Conservation (phyloP, 2,797 vertebrate species). For the Echeneis naucrates region DNA sequence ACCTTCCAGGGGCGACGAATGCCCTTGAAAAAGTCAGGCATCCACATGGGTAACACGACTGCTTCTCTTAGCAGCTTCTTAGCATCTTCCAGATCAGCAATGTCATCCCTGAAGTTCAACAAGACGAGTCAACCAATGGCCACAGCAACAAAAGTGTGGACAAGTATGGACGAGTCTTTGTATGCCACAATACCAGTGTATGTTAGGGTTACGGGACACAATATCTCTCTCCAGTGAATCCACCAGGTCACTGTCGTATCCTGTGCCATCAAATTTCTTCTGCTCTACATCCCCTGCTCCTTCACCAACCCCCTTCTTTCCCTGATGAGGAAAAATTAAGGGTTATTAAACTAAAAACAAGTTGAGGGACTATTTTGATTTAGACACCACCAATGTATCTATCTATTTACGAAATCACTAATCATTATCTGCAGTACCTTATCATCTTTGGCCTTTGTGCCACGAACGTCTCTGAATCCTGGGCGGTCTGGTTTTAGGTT, state of each 20-base stretch:
- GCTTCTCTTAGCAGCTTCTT: constrained; percentile 98
- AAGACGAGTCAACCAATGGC: constrained; percentile 36
- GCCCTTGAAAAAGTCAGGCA: constrained; percentile 99
- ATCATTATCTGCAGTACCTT: constrained; percentile 81
- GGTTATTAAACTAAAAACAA: neutral
- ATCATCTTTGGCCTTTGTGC: constrained; percentile 89
- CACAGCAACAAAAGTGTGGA: neutral
- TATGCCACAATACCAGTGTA: constrained; percentile 88
- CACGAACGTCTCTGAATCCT: constrained; percentile 81
- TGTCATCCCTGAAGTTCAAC: constrained; percentile 90
- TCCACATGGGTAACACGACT: constrained; percentile 99
- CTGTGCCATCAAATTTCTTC: constrained; percentile 92
- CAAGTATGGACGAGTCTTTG: neutral
- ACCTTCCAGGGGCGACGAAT: constrained; percentile 99
- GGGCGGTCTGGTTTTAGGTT: constrained; percentile 87
- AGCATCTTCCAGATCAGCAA: constrained; percentile 97
- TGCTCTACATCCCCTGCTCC: constrained; percentile 86
- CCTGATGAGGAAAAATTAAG: constrained; percentile 73
- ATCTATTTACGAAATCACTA: neutral
- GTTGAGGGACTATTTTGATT: neutral
- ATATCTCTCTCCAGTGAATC: constrained; percentile 97
- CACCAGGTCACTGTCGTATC: constrained; percentile 93
- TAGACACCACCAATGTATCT: neutral
- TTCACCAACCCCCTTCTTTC: constrained; percentile 89
- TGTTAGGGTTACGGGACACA: constrained; percentile 94